Conservation (phyloP, 2,113 vertebrate species). For the Pycnonotus jocosus region DNA sequence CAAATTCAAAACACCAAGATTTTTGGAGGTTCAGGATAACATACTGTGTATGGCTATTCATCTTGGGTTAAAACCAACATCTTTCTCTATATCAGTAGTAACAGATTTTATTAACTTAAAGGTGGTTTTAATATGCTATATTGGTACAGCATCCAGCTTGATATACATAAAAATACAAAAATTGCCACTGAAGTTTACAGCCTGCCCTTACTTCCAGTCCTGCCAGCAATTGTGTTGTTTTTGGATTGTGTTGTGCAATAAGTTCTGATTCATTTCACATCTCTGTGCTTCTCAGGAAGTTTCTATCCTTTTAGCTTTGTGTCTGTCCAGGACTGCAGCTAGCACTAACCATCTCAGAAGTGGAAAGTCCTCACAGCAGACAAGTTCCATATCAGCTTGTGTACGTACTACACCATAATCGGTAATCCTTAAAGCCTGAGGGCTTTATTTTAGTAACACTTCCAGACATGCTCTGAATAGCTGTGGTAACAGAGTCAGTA, state of each 20-base stretch:
- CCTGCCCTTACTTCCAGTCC: not conserved
- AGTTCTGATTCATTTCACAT: not conserved
- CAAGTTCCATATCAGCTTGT: not conserved
- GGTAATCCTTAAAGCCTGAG: not conserved
- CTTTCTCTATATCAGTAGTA: not conserved
- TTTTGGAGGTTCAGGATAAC: not conserved
- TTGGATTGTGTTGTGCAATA: no score
- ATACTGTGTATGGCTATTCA: not conserved
- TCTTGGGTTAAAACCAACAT: not conserved
- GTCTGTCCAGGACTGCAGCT: not conserved
- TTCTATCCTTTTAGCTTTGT: not conserved
- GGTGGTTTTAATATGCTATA: not conserved
- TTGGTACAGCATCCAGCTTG: not conserved
- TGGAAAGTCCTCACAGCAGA: not conserved
- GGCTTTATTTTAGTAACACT: not conserved
- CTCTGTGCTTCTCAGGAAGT: not conserved
- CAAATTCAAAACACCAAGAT: not conserved
- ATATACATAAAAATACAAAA: not conserved
- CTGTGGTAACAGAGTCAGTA: not conserved
- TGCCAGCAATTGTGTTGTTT: no score
- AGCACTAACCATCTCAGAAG: not conserved
- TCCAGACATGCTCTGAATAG: not conserved
- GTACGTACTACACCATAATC: not conserved
- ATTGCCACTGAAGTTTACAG: not conserved
- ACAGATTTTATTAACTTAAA: not conserved